Evolutionary conservation across 2,888 invertebrate genomes (phyloP).

Genomic region (Leptopilina syphax): DNA sequence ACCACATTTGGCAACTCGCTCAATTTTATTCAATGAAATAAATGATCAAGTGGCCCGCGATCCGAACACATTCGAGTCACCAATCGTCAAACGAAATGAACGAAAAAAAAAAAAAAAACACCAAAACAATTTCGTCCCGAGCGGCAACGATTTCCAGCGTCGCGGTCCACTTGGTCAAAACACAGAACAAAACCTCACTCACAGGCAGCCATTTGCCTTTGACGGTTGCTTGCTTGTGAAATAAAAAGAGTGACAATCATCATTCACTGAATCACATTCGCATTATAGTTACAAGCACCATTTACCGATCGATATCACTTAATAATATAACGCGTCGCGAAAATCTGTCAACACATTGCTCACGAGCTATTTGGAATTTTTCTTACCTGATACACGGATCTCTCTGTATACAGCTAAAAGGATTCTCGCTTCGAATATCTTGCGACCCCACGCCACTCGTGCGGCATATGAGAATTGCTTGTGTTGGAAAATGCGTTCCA

Average conservation of each 20-base stretch:
- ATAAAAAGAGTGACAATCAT: constrained; percentile 68
- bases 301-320: constrained; percentile 18
- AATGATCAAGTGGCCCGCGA: no score
- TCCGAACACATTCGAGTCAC: no score
- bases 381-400: constrained; percentile 79
- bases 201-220: constrained; percentile 71
- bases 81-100: no score
- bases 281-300: constrained; percentile 18
- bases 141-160: neutral
- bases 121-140: no score
- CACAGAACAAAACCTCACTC: constrained; percentile 54
- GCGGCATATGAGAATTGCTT: constrained; percentile 78
- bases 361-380: constrained; percentile 79
- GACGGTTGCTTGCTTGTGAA: constrained; percentile 67
- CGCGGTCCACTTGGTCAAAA: constrained; percentile 40
- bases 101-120: no score
- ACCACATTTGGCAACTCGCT: neutral
- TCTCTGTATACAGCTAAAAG: constrained; percentile 78
- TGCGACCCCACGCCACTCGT: constrained; percentile 82
- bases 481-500: constrained; percentile 73
- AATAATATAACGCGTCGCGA: constrained; percentile 46
- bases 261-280: constrained; percentile 63
- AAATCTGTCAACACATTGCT: constrained; percentile 78
- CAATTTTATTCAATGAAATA: neutral
- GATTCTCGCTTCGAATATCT: constrained; percentile 81